These are phyloP conservation scores for Coelopa pilipes DNA, from an alignment of 2,888 invertebrate species.

Conservation along the genomic window DNA sequence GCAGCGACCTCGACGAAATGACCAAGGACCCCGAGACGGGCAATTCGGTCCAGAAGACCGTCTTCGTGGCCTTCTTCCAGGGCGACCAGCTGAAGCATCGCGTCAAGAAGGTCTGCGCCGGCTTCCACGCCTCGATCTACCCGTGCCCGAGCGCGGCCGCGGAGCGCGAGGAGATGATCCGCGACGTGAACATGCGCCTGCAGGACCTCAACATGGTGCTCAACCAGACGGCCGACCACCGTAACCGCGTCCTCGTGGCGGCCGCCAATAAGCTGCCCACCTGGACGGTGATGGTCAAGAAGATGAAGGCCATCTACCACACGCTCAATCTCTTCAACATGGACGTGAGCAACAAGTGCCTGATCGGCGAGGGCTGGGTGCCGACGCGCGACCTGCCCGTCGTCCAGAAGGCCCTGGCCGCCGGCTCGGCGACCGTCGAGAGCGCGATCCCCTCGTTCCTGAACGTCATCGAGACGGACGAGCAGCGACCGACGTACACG, in stretches of 20 bases:
- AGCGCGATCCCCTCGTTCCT: constrained; percentile 93
- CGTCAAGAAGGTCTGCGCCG: constrained; percentile 89
- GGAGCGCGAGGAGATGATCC: constrained; percentile 84
- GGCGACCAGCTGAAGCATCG: constrained; percentile 86
- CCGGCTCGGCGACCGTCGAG: constrained; percentile 85
- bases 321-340: constrained; percentile 92
- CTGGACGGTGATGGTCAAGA: constrained; percentile 85
- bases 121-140: constrained; percentile 87
- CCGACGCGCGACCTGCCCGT: constrained; percentile 76
- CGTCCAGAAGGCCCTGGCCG: constrained; percentile 81
- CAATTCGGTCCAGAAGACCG: constrained; percentile 79
- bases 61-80: constrained; percentile 85
- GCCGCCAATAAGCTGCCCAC: constrained; percentile 84
- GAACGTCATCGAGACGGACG: constrained; percentile 82
- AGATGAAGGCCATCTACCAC: constrained; percentile 95
- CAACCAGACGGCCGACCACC: constrained; percentile 85
- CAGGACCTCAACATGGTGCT: constrained; percentile 83
- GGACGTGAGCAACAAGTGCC: constrained; percentile 89
- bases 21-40: constrained; percentile 79
- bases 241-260: constrained; percentile 80
- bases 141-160: constrained; percentile 84
- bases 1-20: constrained; percentile 79
- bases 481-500: constrained; percentile 77
- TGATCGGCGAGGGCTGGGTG: constrained; percentile 92
- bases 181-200: constrained; percentile 82